Conservation (phyloP, 1,140 invertebrate species). For the Diabrotica undecimpunctata region DNA sequence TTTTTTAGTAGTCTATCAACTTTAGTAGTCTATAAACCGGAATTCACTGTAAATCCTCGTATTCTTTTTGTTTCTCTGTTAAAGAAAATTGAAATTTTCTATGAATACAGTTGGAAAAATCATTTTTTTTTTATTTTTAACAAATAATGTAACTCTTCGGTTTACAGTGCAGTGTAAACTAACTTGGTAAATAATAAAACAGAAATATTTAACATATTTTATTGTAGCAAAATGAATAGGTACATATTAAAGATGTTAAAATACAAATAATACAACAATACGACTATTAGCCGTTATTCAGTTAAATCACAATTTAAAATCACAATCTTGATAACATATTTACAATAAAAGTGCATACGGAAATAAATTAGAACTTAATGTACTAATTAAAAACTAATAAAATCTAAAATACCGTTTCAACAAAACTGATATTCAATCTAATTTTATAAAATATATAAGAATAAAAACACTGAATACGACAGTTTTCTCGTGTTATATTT, state of each 20-base stretch:
- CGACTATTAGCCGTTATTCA: constrained; percentile 33
- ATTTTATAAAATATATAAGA: constrained; percentile 9
- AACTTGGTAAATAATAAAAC: too few species aligned
- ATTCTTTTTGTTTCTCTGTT: too few species aligned
- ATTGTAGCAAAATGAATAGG: constrained; percentile 31
- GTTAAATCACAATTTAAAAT: constrained; percentile 43
- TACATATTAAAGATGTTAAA: constrained; percentile 15
- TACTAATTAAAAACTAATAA: constrained; percentile 16
- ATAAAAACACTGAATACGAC: not conserved
- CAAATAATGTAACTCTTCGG: too few species aligned
- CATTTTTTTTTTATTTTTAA: too few species aligned
- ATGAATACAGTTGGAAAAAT: too few species aligned
- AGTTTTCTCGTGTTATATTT: constrained; percentile 6
- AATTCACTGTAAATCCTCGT: too few species aligned
- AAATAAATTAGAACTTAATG: constrained; percentile 23
- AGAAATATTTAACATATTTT: constrained; percentile 23
- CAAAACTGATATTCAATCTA: constrained; percentile 6
- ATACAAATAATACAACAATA: constrained; percentile 32
- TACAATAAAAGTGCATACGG: constrained; percentile 35
- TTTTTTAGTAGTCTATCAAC: too few species aligned
- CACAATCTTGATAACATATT: constrained; percentile 34
- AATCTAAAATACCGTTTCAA: constrained; percentile 10
- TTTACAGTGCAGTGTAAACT: too few species aligned
- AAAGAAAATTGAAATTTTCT: too few species aligned
- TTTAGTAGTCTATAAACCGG: too few species aligned